Conservation (phyloP, 2,113 vertebrate genomes). For the Alosa alosa region DNA sequence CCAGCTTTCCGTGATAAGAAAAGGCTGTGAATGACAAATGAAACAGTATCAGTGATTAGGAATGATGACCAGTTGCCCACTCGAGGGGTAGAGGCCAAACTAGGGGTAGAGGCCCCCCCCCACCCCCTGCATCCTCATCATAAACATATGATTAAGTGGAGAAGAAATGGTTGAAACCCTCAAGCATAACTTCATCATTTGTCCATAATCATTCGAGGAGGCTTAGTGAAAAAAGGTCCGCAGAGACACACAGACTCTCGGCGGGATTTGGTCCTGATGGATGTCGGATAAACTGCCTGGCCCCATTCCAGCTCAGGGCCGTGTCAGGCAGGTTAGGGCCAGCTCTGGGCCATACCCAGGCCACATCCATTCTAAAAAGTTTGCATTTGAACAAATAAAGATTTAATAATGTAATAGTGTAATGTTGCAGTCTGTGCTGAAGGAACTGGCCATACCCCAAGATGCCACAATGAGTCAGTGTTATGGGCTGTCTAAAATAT, state of each 20-base stretch:
- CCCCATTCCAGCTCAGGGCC: too few relatives aligned
- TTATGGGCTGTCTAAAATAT: background rate
- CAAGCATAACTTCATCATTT: background rate
- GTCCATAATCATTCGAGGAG: background rate
- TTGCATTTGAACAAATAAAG: background rate
- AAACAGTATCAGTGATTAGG: conserved; percentile 30
- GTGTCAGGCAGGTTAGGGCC: background rate
- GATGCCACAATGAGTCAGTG: background rate
- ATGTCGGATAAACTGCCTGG: background rate
- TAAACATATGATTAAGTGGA: background rate
- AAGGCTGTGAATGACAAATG: conserved; percentile 13
- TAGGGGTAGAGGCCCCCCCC: conserved; percentile 20
- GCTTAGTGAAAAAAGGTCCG: background rate
- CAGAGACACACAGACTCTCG: background rate
- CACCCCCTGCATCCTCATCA: background rate
- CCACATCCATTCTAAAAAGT: background rate
- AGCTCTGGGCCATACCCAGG: background rate
- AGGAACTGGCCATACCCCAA: background rate
- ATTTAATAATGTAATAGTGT: too few relatives aligned
- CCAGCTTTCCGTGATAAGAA: background rate
- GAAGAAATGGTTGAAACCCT: background rate
- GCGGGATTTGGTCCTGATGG: background rate
- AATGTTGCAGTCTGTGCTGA: background rate
- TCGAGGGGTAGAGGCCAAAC: conserved; percentile 34
- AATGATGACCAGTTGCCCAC: conserved; percentile 20